Base-by-base conservation (phyloP, 2,113 vertebrate genomes). In the Dasyornis broadbenti region DNA sequence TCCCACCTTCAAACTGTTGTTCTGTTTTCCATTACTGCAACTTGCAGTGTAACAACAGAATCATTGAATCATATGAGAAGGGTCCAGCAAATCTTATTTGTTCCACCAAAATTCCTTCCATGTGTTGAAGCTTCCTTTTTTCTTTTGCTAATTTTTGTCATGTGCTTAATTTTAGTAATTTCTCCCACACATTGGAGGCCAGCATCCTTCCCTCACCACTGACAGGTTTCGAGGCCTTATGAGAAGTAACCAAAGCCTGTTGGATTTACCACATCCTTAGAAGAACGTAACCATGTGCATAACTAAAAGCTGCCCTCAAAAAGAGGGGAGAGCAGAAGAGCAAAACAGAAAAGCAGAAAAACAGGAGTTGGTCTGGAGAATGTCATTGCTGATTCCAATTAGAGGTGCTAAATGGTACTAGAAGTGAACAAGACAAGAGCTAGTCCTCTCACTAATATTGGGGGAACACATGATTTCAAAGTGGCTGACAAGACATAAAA, bases 51-150 rank as follows among this genome's bases (percentile, higher is more conserved):
- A 97, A 94, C 93, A 97, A 96, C 97, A 98, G 96, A 96, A 95
- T 94, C 33, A 8, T 96, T 98, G 97, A 98, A 98, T 98, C 98
- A 98, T 97, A 97, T 95, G 97, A 97, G 96, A 97, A 96, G 92
- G 94, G 97, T 94, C 92, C 93, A 96, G 96, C 96, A 97, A 89
- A 96, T 96, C 97, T 97, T 97, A 98, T 97, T 98, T 98, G 97
- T 97, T 97, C 84, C 94, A 97, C 92, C 94, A 96, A 97, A 97
- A 98, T 97, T 97, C 93, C 95, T 98, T 98, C 97, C 97, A 98
- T 98, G 96, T 98, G 97, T 98, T 42, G 84, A 89, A 95, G 89
- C 91, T 97, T 94, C 93, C 95, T 97, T 96, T 96, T 97, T 95
- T 96, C 86, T 95, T 97, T 96, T 95, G 90, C 96, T 98, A 97